Evolutionary conservation across 2,113 vertebrate genomes (phyloP).

Genomic region (Melozone crissalis): DNA sequence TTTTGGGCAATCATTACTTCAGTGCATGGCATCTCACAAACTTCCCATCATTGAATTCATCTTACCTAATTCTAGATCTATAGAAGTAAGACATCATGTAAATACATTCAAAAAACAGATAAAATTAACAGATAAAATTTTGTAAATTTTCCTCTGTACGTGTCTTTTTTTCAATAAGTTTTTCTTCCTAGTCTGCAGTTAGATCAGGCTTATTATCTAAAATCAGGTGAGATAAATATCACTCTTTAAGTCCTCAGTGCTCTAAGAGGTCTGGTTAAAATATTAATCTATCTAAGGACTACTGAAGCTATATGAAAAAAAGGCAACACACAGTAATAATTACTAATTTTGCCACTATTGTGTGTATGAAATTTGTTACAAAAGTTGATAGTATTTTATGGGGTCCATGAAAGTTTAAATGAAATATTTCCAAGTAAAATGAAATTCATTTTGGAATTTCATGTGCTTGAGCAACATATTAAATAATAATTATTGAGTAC

Average conservation of each 20-base stretch:
- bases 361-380: not conserved
- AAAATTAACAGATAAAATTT: not conserved
- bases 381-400: not conserved
- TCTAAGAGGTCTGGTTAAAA: not conserved
- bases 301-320: not conserved
- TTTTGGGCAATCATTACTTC: not conserved
- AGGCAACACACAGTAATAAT: not conserved
- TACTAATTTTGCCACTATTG: not conserved
- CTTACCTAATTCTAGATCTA: not conserved
- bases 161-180: not conserved
- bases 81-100: not conserved
- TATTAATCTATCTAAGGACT: not conserved
- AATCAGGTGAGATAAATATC: not conserved
- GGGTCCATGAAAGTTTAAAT: not conserved
- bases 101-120: not conserved
- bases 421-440: not conserved
- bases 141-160: not conserved
- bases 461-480: not conserved
- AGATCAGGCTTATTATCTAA: not conserved
- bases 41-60: not conserved
- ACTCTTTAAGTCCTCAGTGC: not conserved
- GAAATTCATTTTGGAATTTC: not conserved
- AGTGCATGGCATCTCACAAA: not conserved
- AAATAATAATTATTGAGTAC: not conserved
- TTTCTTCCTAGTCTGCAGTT: not conserved